phyloP scores from a whole-genome alignment of 2,888 invertebrate genomes.

The Acrobasis consociella region DNA sequence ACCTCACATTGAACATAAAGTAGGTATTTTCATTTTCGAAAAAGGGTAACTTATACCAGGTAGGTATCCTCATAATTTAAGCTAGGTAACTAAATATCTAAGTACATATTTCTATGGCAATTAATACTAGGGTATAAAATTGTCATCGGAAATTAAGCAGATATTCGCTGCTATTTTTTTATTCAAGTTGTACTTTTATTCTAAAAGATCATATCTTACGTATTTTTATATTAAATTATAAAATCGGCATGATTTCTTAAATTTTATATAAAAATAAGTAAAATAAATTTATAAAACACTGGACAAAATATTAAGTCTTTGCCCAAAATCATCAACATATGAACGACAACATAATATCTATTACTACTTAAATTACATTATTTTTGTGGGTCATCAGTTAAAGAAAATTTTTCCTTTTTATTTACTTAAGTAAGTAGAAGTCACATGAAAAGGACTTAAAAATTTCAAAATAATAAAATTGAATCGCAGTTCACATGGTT shows the following conservation, averaged over 20 bases:
- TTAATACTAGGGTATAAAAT: not conserved
- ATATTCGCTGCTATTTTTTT: not conserved
- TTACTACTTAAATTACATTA: too few relatives aligned
- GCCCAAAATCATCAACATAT: not conserved
- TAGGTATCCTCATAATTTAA: slow-evolving; percentile 6
- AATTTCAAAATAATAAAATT: too few relatives aligned
- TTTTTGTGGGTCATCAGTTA: not conserved
- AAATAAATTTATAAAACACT: slow-evolving; percentile 2
- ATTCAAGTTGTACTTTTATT: not conserved
- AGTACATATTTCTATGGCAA: slow-evolving; percentile 6
- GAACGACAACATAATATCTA: too few relatives aligned
- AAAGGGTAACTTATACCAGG: not conserved
- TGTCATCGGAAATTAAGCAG: not conserved
- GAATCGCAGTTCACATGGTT: too few relatives aligned
- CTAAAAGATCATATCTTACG: not conserved
- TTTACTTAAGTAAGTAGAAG: too few relatives aligned
- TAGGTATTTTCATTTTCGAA: too few relatives aligned
- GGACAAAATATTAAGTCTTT: not conserved
- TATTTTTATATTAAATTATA: not conserved
- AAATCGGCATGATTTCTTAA: too few relatives aligned
- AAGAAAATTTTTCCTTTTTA: not conserved
- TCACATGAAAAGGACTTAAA: too few relatives aligned
- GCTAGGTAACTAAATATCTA: not conserved
- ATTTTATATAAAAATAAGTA: too few relatives aligned
- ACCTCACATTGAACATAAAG: too few relatives aligned